Evolutionary conservation across 2,888 invertebrate genomes (phyloP).

Genomic region (Xestia sexstrigata): DNA sequence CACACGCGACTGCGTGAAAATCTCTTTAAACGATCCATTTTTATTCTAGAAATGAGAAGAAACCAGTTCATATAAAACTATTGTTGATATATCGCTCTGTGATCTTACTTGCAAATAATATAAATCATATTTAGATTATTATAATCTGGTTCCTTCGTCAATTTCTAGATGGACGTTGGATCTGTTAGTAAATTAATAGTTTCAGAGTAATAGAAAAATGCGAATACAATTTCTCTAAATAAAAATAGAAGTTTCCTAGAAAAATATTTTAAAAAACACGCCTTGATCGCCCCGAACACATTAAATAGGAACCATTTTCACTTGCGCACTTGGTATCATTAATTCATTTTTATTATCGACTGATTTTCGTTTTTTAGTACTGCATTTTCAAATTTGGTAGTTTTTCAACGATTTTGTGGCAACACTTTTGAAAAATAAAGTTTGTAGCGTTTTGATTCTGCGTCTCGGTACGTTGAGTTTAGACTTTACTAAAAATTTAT

Average conservation of each 20-base stretch:
- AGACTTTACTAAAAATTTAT: constrained; percentile 67
- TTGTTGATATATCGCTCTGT: constrained; percentile 46
- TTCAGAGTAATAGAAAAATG: constrained; percentile 77
- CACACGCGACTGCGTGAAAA: constrained; percentile 56
- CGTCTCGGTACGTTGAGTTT: constrained; percentile 68
- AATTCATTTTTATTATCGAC: constrained; percentile 64
- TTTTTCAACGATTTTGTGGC: constrained; percentile 73
- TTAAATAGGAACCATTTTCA: constrained; percentile 71
- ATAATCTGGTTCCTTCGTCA: constrained; percentile 43
- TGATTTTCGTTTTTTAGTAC: constrained; percentile 67
- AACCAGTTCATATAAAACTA: constrained; percentile 48
- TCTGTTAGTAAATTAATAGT: constrained; percentile 75
- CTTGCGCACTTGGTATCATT: constrained; percentile 74
- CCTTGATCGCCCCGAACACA: constrained; percentile 78
- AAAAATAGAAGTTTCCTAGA: constrained; percentile 70
- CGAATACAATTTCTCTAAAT: constrained; percentile 75
- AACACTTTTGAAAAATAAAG: constrained; percentile 73
- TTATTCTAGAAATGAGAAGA: constrained; percentile 55
- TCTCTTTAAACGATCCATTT: constrained; percentile 53
- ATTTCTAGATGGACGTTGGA: constrained; percentile 53
- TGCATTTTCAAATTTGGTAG: constrained; percentile 68
- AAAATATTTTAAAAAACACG: constrained; percentile 76
- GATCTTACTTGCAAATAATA: constrained; percentile 42
- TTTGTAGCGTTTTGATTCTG: constrained; percentile 71
- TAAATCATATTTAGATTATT: constrained; percentile 42